These are phyloP conservation scores for Enteromius anoplus DNA, from an alignment of 2,797 vertebrate species.

Conservation along the genomic window DNA sequence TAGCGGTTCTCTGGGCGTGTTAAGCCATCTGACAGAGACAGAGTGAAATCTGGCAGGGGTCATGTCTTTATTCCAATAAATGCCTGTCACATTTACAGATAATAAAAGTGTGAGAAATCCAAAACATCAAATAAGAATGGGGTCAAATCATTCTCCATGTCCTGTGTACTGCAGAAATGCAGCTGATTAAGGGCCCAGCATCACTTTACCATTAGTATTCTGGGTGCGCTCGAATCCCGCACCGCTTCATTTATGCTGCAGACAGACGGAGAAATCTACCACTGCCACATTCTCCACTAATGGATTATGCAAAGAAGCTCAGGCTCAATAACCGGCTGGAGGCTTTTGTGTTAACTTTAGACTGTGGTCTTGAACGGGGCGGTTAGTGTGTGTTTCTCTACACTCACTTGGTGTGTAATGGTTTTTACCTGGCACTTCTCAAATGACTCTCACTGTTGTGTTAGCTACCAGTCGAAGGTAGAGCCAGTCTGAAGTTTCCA, in stretches of 20 bases:
- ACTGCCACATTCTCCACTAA: conserved; percentile 43
- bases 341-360: conserved; percentile 38
- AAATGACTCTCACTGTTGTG: conserved; percentile 76
- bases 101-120: neutral
- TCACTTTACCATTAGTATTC: conserved; percentile 50
- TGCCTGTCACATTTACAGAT: neutral
- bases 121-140: neutral
- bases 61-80: neutral
- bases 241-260: conserved; percentile 50
- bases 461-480: conserved; percentile 78
- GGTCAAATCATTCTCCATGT: neutral
- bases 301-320: conserved; percentile 61
- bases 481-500: conserved; percentile 23
- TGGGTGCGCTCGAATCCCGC: conserved; percentile 22
- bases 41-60: neutral
- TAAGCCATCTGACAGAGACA: neutral
- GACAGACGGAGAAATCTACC: conserved; percentile 52
- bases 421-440: conserved; percentile 68
- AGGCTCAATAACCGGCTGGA: conserved; percentile 45
- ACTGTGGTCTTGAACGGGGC: conserved; percentile 37
- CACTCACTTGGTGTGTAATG: conserved; percentile 15
- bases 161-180: conserved; percentile 14
- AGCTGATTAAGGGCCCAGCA: conserved; percentile 37
- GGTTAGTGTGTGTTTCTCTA: neutral
- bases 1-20: neutral